A percentile compares a stretch with the other conserved stretches of the same genome.
These are phyloP conservation scores for Myanophis thanlyinensis DNA, from an alignment of 2,113 vertebrate genomes.

Conservation along the genomic window DNA sequence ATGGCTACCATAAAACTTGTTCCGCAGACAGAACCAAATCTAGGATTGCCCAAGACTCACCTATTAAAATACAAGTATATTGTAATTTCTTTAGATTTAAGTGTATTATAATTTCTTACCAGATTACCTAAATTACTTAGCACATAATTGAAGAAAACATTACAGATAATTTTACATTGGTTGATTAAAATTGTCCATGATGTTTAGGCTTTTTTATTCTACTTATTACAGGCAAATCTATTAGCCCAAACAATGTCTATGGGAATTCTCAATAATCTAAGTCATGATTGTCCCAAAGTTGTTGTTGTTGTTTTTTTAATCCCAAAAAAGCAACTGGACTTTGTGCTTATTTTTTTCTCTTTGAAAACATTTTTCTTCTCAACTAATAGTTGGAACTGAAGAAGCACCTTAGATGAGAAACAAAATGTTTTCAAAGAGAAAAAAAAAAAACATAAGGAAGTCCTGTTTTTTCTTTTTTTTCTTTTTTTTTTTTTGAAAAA, in stretches of 20 bases:
- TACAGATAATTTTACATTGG: background rate
- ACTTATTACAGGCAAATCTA: background rate
- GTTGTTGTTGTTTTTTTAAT: no score
- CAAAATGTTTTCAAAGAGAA: background rate
- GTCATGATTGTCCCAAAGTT: background rate
- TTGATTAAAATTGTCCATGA: background rate
- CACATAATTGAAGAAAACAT: background rate
- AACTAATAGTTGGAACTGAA: background rate
- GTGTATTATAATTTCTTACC: background rate
- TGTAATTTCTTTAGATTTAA: background rate
- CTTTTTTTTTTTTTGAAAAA: background rate
- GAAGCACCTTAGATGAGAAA: background rate
- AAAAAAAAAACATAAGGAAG: background rate
- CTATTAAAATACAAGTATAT: background rate
- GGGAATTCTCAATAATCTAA: background rate
- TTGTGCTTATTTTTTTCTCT: background rate
- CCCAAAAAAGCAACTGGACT: background rate
- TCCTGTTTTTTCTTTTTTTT: background rate
- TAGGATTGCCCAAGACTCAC: background rate
- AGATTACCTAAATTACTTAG: background rate
- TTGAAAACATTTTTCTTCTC: background rate
- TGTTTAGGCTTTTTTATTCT: background rate
- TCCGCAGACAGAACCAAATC: background rate
- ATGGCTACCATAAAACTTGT: background rate
- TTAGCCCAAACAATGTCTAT: background rate